These are phyloP conservation scores for Cantharis lateralis DNA, from an alignment of 2,888 invertebrate genomes.

Conservation along the genomic window DNA sequence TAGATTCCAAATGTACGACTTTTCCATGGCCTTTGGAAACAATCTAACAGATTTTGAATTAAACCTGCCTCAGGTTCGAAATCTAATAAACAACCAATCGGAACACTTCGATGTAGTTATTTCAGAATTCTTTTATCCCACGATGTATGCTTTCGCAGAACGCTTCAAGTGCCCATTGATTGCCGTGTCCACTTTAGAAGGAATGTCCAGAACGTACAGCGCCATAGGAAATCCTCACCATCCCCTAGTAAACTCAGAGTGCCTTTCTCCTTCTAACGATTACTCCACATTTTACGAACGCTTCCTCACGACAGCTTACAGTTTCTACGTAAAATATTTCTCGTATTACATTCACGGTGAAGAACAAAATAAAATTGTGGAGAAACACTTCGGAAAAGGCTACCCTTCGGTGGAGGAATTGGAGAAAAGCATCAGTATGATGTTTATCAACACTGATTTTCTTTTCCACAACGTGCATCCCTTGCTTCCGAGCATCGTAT, in stretches of 20 bases:
- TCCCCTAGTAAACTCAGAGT: slow-evolving; percentile 48
- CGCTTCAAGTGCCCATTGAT: slow-evolving; percentile 48
- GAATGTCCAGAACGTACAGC: slow-evolving; percentile 40
- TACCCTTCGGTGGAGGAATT: not conserved
- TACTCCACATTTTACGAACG: slow-evolving; percentile 40
- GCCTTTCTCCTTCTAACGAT: slow-evolving; percentile 37
- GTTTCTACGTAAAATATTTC: not conserved
- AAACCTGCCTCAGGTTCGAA: slow-evolving; percentile 41
- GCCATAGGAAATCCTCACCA: slow-evolving; percentile 46
- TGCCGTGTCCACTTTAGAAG: slow-evolving; percentile 45
- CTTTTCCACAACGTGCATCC: not conserved
- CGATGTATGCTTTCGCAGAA: slow-evolving; percentile 43
- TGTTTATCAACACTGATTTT: not conserved
- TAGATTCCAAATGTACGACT: slow-evolving; percentile 35
- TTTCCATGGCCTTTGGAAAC: slow-evolving; percentile 55
- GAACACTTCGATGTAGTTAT: slow-evolving; percentile 48
- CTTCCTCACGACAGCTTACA: slow-evolving; percentile 3
- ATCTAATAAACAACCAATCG: slow-evolving; percentile 42
- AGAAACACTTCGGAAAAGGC: not conserved
- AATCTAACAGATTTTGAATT: slow-evolving; percentile 36
- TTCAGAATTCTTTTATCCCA: slow-evolving; percentile 43
- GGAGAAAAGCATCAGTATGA: not conserved
- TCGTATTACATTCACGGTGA: not conserved
- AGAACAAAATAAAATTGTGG: not conserved
- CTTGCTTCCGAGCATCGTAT: not conserved